Conservation (phyloP, 30 jellyfish, hydroid and myxozoan species). For the Sanderia malayensis region DNA sequence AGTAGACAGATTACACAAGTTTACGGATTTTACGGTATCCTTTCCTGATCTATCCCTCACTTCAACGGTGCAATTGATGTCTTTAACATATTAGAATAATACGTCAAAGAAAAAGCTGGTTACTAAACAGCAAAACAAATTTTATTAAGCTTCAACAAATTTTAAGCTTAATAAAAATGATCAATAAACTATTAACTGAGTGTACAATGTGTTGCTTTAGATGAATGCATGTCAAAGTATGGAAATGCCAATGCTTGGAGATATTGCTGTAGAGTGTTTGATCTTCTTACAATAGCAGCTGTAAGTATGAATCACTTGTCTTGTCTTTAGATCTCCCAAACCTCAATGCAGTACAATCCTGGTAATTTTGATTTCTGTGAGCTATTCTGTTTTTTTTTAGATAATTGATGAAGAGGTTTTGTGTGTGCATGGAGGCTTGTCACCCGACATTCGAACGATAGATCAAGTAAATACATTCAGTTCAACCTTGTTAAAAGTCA, state of each 20-base stretch:
- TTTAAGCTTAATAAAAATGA: too few relatives aligned
- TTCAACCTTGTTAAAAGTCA: too few relatives aligned
- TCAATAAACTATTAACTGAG: too few relatives aligned
- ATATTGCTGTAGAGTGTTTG: constrained; percentile 92
- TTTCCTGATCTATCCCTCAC: too few relatives aligned
- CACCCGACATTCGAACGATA: constrained; percentile 87
- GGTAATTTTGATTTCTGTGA: too few relatives aligned
- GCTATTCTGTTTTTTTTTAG: too few relatives aligned
- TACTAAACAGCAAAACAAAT: too few relatives aligned
- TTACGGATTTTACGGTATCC: constrained; percentile 94
- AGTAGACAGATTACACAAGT: constrained; percentile 96
- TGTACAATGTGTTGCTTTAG: too few relatives aligned
- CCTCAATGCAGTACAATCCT: not conserved
- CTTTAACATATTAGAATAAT: too few relatives aligned
- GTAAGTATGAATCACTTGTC: constrained; percentile 54
- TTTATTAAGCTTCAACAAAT: too few relatives aligned
- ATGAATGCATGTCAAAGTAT: constrained; percentile 97
- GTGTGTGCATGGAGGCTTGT: constrained; percentile 98
- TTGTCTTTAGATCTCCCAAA: not conserved
- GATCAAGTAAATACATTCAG: constrained; percentile 97
- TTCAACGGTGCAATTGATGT: too few relatives aligned
- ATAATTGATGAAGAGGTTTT: constrained; percentile 87
- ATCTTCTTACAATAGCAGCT: constrained; percentile 92
- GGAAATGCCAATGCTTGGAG: constrained; percentile 99
- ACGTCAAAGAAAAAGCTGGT: too few relatives aligned